Evolutionary conservation across 2,888 invertebrate species (phyloP).

Genomic region (Dasysyrphus albostriatus): DNA sequence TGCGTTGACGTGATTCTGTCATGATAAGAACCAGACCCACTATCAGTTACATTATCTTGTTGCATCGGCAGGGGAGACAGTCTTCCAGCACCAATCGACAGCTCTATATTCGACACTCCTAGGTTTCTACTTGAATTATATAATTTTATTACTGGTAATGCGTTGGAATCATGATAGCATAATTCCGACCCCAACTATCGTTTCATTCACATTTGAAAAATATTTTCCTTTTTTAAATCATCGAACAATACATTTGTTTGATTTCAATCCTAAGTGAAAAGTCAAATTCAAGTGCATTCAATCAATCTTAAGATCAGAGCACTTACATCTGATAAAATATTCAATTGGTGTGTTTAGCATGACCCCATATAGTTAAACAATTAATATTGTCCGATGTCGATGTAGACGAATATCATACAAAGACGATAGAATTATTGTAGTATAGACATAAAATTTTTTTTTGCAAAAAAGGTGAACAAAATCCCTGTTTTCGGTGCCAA

Average conservation of each 20-base stretch:
- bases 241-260: constrained; percentile 5
- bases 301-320: constrained; percentile 1
- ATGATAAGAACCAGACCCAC: too few species aligned
- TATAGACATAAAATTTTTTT: neutral
- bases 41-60: too few species aligned
- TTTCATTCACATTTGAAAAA: neutral
- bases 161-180: too few species aligned
- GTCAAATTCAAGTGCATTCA: neutral
- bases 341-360: neutral
- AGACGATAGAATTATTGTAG: neutral
- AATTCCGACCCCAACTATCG: neutral
- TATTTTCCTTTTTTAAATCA: neutral
- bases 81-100: too few species aligned
- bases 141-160: too few species aligned
- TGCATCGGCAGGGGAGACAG: too few species aligned
- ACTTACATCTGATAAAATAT: neutral
- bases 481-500: neutral
- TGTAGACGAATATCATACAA: neutral
- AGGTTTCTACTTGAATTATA: too few species aligned
- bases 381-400: neutral
- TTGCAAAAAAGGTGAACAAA: neutral
- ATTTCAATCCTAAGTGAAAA: constrained; percentile 1
- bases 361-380: constrained; percentile 5
- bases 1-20: too few species aligned
- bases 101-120: too few species aligned